Conservation (phyloP, 2,797 vertebrate genomes). For the Echeneis naucrates region DNA sequence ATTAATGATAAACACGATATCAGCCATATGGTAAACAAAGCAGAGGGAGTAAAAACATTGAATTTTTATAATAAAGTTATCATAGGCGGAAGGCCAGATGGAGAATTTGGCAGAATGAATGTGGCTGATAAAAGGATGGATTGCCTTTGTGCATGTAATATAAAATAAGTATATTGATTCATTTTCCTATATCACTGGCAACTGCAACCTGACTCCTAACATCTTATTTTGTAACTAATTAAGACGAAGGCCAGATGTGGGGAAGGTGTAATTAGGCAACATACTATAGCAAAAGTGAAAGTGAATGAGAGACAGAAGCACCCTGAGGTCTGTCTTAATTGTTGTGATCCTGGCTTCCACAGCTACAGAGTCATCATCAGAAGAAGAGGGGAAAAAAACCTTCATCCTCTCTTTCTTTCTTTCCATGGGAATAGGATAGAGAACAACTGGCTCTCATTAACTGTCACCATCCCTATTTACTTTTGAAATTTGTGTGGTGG, state of each 20-base stretch:
- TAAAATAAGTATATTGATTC: slow-evolving; percentile 38
- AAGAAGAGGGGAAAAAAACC: too few relatives aligned
- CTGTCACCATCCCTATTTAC: slow-evolving; percentile 57
- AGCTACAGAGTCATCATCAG: slow-evolving; percentile 48
- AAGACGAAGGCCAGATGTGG: slow-evolving; percentile 70
- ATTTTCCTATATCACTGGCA: slow-evolving; percentile 23
- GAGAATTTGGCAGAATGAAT: slow-evolving; percentile 51
- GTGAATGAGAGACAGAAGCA: slow-evolving; percentile 60
- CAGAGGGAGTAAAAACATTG: slow-evolving; percentile 33
- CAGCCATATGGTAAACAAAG: slow-evolving; percentile 58
- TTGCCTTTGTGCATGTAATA: slow-evolving; percentile 23
- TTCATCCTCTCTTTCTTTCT: slow-evolving; percentile 44
- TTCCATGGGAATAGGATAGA: slow-evolving; percentile 56
- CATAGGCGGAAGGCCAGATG: slow-evolving; percentile 48
- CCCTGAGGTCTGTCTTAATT: slow-evolving; percentile 63
- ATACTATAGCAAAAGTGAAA: slow-evolving; percentile 33
- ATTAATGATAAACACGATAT: slow-evolving; percentile 62
- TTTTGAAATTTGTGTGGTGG: slow-evolving; percentile 62
- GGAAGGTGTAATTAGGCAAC: slow-evolving; percentile 63
- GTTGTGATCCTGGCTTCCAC: slow-evolving; percentile 52
- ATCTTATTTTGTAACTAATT: slow-evolving; percentile 61
- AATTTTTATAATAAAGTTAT: slow-evolving; percentile 42
- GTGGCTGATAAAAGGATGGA: slow-evolving; percentile 37
- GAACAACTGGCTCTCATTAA: slow-evolving; percentile 75
- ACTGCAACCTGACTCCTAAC: slow-evolving; percentile 49